These are phyloP conservation scores for Melanargia galathea DNA, from an alignment of 2,888 invertebrate species.

Conservation along the genomic window DNA sequence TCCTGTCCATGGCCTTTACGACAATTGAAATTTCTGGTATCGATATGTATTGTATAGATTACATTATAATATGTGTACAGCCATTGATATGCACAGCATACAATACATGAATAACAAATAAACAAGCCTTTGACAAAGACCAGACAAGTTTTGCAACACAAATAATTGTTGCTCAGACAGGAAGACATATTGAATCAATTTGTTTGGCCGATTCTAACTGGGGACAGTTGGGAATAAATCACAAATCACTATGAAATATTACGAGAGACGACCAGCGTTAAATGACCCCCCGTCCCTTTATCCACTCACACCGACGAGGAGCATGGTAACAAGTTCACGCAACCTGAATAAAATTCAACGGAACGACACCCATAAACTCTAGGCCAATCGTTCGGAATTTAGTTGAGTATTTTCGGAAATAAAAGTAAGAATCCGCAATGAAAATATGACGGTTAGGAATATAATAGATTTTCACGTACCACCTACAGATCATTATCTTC, in stretches of 20 bases:
- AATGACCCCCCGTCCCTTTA: slow-evolving; percentile 29
- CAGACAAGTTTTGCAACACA: slow-evolving; percentile 40
- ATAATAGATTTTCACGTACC: slow-evolving; percentile 9
- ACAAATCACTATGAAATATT: slow-evolving; percentile 63
- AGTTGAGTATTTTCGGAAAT: slow-evolving; percentile 36
- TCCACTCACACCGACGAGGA: neutral
- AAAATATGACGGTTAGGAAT: slow-evolving; percentile 26
- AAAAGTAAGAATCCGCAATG: slow-evolving; percentile 33
- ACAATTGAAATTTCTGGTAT: too few relatives aligned
- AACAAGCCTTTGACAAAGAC: slow-evolving; percentile 25
- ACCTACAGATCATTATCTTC: slow-evolving; percentile 29
- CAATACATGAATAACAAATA: slow-evolving; percentile 26
- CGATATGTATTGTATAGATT: too few relatives aligned
- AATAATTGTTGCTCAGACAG: slow-evolving; percentile 52
- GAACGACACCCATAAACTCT: slow-evolving; percentile 38
- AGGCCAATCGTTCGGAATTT: slow-evolving; percentile 38
- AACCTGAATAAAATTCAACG: slow-evolving; percentile 43
- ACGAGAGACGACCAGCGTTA: slow-evolving; percentile 42
- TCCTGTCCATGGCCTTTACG: too few relatives aligned
- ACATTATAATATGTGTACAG: too few relatives aligned
- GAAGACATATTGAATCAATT: slow-evolving; percentile 64
- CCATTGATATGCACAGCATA: slow-evolving; percentile 9
- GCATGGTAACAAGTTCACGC: slow-evolving; percentile 34
- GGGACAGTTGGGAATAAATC: slow-evolving; percentile 57
- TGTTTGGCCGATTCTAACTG: slow-evolving; percentile 59